Evolutionary conservation across 2,797 vertebrate species (phyloP).

Genomic region (Microctenopoma stevenorrisi): DNA sequence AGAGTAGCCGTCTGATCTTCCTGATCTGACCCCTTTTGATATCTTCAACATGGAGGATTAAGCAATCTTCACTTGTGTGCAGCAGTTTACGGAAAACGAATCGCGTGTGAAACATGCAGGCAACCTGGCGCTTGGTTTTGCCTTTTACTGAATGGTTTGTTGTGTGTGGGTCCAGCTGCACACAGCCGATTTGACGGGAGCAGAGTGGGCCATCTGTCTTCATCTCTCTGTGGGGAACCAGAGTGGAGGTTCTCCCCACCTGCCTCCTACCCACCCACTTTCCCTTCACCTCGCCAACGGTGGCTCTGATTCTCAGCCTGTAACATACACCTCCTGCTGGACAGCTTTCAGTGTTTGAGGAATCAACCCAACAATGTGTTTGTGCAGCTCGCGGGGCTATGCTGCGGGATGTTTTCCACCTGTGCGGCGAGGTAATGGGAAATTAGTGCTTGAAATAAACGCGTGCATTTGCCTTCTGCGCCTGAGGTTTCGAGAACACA

Average conservation of each 20-base stretch:
- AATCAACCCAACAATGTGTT: slow-evolving; percentile 19
- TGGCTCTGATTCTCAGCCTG: slow-evolving; percentile 37
- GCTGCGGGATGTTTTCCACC: slow-evolving; percentile 9
- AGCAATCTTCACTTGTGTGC: no score
- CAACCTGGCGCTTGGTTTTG: not conserved
- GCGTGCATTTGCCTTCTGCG: slow-evolving; percentile 1
- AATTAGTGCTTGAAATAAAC: slow-evolving; percentile 9
- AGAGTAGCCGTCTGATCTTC: no score
- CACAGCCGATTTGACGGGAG: slow-evolving; percentile 22
- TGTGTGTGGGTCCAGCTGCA: slow-evolving; percentile 35
- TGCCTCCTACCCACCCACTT: slow-evolving; percentile 22
- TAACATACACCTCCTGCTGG: slow-evolving; percentile 10
- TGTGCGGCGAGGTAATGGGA: not conserved
- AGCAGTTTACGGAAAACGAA: no score
- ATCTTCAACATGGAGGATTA: no score
- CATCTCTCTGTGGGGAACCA: slow-evolving; percentile 36
- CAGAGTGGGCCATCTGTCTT: slow-evolving; percentile 57
- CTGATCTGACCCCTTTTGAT: no score
- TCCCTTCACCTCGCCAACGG: slow-evolving; percentile 20
- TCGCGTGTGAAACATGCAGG: not conserved
- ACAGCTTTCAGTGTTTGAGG: slow-evolving; percentile 21
- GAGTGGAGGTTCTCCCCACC: slow-evolving; percentile 26
- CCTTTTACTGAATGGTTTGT: slow-evolving; percentile 9
- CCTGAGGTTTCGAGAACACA: not conserved
- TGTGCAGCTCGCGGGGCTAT: not conserved